Percentiles rank a stretch among this genome's conserved stretches.
Evolutionary conservation across 2,888 invertebrate species (phyloP).

Genomic region (Pyrocoelia pectoralis): DNA sequence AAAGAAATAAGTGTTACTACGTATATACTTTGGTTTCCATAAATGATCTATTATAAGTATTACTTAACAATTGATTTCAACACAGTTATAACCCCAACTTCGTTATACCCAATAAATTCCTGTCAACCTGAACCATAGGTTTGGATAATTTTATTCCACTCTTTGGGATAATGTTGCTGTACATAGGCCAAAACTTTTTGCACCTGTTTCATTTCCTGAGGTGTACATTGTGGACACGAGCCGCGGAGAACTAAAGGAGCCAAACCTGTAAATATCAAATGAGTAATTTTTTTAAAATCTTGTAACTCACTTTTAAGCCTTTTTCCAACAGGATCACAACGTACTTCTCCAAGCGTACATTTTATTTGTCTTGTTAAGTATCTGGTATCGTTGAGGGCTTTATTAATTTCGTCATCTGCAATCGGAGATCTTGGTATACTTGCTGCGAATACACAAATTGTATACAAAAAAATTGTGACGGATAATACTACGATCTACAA

Average conservation of each 20-base stretch:
- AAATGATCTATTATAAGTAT: too few relatives aligned
- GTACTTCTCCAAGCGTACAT: conserved; percentile 76
- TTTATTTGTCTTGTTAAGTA: conserved; percentile 76
- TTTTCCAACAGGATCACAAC: conserved; percentile 77
- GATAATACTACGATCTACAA: too few relatives aligned
- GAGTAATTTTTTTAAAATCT: not conserved
- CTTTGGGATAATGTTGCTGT: conserved; percentile 77
- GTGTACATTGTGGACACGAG: conserved; percentile 75
- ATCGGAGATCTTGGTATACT: conserved; percentile 52
- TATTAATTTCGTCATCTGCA: conserved; percentile 72
- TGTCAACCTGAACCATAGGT: conserved; percentile 63
- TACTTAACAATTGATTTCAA: too few relatives aligned
- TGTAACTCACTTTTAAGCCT: conserved; percentile 73
- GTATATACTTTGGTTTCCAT: too few relatives aligned
- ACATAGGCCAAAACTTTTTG: conserved; percentile 78
- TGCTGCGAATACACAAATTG: not conserved
- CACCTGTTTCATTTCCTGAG: conserved; percentile 75
- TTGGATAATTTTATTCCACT: conserved; percentile 77
- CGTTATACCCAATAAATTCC: not conserved
- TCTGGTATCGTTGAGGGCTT: conserved; percentile 73
- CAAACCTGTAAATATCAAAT: conserved; percentile 64
- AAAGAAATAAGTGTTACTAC: too few relatives aligned
- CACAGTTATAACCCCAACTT: too few relatives aligned
- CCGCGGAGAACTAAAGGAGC: conserved; percentile 79
- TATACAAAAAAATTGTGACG: not conserved